A percentile compares a stretch with the other conserved stretches of the same genome.
These are phyloP conservation scores for Crax fasciolata DNA, from an alignment of 2,797 vertebrate genomes.

Conservation along the genomic window DNA sequence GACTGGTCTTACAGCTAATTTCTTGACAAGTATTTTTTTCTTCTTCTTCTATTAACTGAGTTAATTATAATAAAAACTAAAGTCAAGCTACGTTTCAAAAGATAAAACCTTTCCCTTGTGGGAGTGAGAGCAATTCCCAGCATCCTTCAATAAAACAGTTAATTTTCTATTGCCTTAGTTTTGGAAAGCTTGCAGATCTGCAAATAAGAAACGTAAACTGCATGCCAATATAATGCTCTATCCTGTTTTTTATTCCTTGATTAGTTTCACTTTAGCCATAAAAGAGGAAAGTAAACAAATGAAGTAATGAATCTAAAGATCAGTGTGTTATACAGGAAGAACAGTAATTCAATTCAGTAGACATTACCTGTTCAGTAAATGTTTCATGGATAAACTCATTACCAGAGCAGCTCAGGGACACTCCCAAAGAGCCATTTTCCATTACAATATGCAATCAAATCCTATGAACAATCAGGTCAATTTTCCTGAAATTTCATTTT, in stretches of 20 bases:
- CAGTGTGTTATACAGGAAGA: slow-evolving; percentile 49
- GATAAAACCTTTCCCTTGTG: slow-evolving; percentile 51
- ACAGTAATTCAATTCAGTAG: slow-evolving; percentile 70
- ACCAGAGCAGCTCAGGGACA: background rate
- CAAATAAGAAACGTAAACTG: slow-evolving; percentile 56
- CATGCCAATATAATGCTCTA: slow-evolving; percentile 20
- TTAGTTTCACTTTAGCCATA: slow-evolving; percentile 71
- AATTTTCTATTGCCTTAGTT: slow-evolving; percentile 37
- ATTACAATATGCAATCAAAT: slow-evolving; percentile 20
- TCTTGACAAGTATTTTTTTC: background rate
- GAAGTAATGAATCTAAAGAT: slow-evolving; percentile 73
- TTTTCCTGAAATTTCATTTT: background rate
- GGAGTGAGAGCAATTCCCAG: slow-evolving; percentile 17
- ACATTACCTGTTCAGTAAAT: slow-evolving; percentile 59
- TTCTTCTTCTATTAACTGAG: background rate
- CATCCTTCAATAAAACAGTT: slow-evolving; percentile 46
- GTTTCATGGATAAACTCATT: slow-evolving; percentile 64
- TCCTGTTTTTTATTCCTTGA: slow-evolving; percentile 28
- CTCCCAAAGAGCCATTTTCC: slow-evolving; percentile 9
- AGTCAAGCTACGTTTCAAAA: slow-evolving; percentile 45
- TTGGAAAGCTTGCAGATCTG: slow-evolving; percentile 57
- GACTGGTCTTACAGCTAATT: slow-evolving; percentile 5
- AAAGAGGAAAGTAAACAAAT: slow-evolving; percentile 70
- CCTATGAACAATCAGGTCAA: background rate
- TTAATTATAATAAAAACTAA: slow-evolving; percentile 52